phyloP scores from a whole-genome alignment of 2,888 invertebrate species.

The Alviniconcha strummeri region DNA sequence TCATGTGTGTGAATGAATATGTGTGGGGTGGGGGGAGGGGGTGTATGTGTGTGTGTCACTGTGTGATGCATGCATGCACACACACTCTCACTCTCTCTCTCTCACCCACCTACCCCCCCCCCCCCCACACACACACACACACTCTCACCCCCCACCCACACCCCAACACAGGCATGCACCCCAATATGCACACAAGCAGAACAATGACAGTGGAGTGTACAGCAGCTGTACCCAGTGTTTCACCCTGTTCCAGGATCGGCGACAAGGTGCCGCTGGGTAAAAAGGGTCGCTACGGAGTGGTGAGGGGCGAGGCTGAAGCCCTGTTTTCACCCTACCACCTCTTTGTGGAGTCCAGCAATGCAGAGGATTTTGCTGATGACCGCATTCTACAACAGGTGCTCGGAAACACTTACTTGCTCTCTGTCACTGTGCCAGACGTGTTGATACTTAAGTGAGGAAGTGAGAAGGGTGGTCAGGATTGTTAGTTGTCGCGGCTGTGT shows the following conservation, averaged over 20 bases:
- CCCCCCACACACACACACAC: background rate
- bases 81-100: background rate
- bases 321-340: constrained; percentile 67
- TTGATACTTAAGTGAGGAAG: no score
- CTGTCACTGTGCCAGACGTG: no score
- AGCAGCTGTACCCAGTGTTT: no score
- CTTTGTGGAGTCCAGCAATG: constrained; percentile 62
- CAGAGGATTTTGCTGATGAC: constrained; percentile 63
- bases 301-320: constrained; percentile 67
- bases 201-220: no score
- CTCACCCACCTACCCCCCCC: background rate
- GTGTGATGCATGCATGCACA: background rate
- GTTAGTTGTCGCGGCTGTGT: no score
- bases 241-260: constrained; percentile 62
- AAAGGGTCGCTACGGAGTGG: constrained; percentile 69
- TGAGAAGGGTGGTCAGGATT: no score
- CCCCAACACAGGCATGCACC: no score
- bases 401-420: no score
- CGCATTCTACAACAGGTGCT: constrained; percentile 61
- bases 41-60: constrained; percentile 18
- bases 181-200: no score
- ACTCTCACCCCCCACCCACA: background rate
- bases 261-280: constrained; percentile 66
- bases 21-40: background rate
- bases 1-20: constrained; percentile 1